Conservation (phyloP, 2,888 invertebrate species). For the Caenorhabditis sulstoni region DNA sequence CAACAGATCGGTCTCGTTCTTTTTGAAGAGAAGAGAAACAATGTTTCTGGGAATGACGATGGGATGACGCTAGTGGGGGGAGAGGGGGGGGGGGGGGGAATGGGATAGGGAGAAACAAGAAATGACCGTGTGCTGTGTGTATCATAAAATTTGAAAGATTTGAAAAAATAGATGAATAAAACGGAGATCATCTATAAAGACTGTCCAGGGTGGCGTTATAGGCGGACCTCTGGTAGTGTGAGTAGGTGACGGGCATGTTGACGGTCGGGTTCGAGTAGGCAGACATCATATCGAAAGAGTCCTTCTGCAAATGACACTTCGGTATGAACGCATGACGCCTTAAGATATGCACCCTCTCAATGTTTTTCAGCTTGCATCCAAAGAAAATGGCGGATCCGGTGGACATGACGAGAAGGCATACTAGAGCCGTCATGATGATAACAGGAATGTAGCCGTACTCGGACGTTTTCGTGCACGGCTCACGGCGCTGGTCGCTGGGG, state of each 20-base stretch:
- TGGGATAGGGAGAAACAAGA: constrained; percentile 23
- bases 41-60: neutral
- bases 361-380: constrained; percentile 54
- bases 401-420: constrained; percentile 23
- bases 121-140: constrained; percentile 53
- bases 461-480: constrained; percentile 19
- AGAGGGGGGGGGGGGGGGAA: too few relatives aligned
- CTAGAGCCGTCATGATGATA: constrained; percentile 28
- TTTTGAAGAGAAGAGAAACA: neutral
- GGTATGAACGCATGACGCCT: neutral
- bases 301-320: constrained; percentile 33
- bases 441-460: constrained; percentile 17
- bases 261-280: constrained; percentile 51
- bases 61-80: neutral
- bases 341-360: constrained; percentile 38
- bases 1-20: constrained; percentile 43
- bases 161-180: constrained; percentile 29
- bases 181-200: constrained; percentile 36
- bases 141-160: constrained; percentile 38
- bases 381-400: constrained; percentile 42
- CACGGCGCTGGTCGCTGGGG: constrained; percentile 25
- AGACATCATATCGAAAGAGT: constrained; percentile 59
- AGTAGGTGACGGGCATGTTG: constrained; percentile 48
- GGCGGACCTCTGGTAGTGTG: constrained; percentile 46
- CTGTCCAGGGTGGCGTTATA: constrained; percentile 46